phyloP scores from a whole-genome alignment of 2,888 invertebrate species.

The Trachelus tabidus region DNA sequence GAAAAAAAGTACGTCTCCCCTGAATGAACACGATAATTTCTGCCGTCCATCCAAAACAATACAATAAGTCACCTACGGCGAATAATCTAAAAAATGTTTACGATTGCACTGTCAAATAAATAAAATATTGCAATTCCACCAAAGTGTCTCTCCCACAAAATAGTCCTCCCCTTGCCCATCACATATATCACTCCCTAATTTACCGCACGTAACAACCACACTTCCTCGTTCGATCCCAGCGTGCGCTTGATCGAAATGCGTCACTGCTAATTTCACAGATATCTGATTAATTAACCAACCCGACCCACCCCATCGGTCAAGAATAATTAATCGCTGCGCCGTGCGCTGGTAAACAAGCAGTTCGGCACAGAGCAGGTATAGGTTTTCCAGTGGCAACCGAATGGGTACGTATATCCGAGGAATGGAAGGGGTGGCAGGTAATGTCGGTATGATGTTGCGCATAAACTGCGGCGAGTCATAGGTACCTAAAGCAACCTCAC shows the following conservation, averaged over 20 bases:
- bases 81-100: not conserved
- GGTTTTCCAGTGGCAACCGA: constrained; percentile 40
- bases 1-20: not conserved
- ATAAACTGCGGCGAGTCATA: constrained; percentile 58
- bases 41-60: constrained; percentile 17
- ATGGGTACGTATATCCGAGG: constrained; percentile 16
- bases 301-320: constrained; percentile 32
- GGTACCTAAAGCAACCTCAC: not conserved
- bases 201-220: constrained; percentile 20
- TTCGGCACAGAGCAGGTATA: constrained; percentile 31
- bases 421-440: constrained; percentile 47
- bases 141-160: not conserved
- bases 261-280: constrained; percentile 53
- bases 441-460: constrained; percentile 63
- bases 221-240: constrained; percentile 15
- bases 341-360: constrained; percentile 45
- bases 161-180: not conserved
- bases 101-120: not conserved
- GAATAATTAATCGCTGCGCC: constrained; percentile 54
- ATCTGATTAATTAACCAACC: constrained; percentile 64
- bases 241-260: constrained; percentile 37
- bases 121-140: not conserved
- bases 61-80: not conserved
- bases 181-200: not conserved
- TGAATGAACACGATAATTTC: constrained; percentile 26